A percentile compares a stretch with the other conserved stretches of the same genome.
Conservation (phyloP, 2,113 vertebrate species). For the Notothenia rossii region DNA sequence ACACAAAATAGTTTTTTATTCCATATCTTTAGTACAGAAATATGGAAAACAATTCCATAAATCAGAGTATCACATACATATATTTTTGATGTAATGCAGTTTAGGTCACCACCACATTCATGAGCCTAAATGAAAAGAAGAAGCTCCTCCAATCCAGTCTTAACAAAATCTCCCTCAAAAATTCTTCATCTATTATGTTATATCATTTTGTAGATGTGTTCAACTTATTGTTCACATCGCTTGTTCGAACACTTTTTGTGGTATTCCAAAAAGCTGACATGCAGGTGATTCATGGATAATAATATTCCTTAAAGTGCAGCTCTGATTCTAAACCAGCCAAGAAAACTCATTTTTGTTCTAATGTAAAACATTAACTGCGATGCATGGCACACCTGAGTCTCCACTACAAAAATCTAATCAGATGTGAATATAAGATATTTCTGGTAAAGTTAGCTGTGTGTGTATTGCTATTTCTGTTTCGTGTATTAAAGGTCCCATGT, state of each 20-base stretch:
- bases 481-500: neutral
- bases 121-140: neutral
- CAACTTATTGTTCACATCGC: neutral
- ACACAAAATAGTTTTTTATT: neutral
- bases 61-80: neutral
- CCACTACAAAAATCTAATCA: neutral
- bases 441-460: neutral
- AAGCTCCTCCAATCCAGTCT: neutral
- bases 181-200: neutral
- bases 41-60: too few species aligned
- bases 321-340: neutral
- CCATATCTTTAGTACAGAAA: neutral
- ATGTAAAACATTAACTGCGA: constrained; percentile 19
- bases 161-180: neutral
- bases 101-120: neutral
- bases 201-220: neutral
- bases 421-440: neutral
- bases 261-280: neutral
- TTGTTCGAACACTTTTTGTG: constrained; percentile 4
- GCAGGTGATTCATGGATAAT: constrained; percentile 7
- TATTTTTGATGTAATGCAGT: neutral
- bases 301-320: constrained; percentile 12
- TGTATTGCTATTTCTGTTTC: constrained; percentile 12
- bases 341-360: neutral
- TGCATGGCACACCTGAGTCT: neutral